Percentiles rank a stretch among this genome's conserved stretches.
These are phyloP conservation scores for Reticulitermes speratus DNA, from an alignment of 1,140 invertebrate species.

Conservation along the genomic window DNA sequence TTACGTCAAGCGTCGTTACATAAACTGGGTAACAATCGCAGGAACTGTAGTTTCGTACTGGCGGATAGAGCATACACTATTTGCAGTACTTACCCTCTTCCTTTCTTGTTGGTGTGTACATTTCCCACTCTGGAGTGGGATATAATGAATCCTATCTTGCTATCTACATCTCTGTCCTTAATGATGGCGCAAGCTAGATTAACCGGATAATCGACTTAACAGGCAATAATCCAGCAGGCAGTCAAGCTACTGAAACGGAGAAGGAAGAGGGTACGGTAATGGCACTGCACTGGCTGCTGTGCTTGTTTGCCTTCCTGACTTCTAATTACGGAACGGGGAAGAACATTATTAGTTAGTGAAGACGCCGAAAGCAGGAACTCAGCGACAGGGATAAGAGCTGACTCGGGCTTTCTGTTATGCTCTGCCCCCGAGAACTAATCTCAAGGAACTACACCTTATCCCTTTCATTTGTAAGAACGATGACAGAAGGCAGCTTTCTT, in stretches of 20 bases:
- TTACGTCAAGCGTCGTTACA: no score
- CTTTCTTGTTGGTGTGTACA: neutral
- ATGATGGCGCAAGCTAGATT: constrained; percentile 31
- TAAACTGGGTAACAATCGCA: no score
- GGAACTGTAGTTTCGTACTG: no score
- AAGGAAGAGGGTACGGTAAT: no score
- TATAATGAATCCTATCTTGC: constrained; percentile 5
- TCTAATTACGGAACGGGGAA: constrained; percentile 1
- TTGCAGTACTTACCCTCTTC: neutral
- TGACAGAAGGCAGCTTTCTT: no score
- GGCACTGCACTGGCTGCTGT: neutral
- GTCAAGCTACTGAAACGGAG: neutral
- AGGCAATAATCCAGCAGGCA: constrained; percentile 32
- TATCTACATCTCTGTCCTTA: constrained; percentile 19
- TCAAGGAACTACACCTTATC: no score
- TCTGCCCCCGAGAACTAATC: neutral
- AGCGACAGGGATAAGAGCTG: neutral
- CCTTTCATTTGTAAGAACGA: no score
- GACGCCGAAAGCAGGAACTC: neutral
- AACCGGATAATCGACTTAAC: constrained; percentile 35
- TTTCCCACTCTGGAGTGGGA: neutral
- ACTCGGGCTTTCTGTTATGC: neutral
- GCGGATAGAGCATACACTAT: no score
- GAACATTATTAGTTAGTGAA: constrained; percentile 17
- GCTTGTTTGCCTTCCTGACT: constrained; percentile 16